phyloP scores from a whole-genome alignment of 2,888 invertebrate genomes.

The Heliconius charithonia region DNA sequence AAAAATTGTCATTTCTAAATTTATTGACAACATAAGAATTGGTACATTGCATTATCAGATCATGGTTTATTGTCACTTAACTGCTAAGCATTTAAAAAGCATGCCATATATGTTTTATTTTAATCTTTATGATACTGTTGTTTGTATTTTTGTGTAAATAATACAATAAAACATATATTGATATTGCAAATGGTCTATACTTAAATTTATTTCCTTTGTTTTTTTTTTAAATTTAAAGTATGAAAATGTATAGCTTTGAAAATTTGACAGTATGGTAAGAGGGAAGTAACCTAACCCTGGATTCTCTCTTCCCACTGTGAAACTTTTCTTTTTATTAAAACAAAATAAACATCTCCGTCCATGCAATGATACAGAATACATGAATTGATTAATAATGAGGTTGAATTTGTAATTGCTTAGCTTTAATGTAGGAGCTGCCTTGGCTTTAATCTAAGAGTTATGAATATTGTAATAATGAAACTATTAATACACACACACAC shows the following conservation, averaged over 20 bases:
- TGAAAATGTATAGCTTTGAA: no score
- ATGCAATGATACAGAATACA: background rate
- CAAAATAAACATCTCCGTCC: background rate
- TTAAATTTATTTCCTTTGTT: background rate
- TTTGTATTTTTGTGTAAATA: conserved; percentile 10
- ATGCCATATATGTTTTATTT: conserved; percentile 1
- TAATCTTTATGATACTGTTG: conserved; percentile 15
- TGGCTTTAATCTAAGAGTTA: background rate
- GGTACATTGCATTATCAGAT: background rate
- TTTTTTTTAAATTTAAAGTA: background rate
- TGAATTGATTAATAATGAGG: background rate
- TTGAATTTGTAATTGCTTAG: conserved; percentile 6
- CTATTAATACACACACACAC: background rate
- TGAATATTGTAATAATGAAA: background rate
- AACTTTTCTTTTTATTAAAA: no score
- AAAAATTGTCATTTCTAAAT: background rate
- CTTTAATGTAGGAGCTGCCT: no score
- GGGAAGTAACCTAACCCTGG: no score
- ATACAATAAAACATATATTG: conserved; percentile 2
- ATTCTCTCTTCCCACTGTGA: no score
- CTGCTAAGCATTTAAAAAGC: conserved; percentile 18
- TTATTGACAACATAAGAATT: background rate
- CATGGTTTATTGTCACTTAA: conserved; percentile 12
- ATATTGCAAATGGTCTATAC: background rate
- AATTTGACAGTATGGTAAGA: no score